These are phyloP conservation scores for Julus scandinavius DNA, from an alignment of 2,888 invertebrate species.

Conservation along the genomic window DNA sequence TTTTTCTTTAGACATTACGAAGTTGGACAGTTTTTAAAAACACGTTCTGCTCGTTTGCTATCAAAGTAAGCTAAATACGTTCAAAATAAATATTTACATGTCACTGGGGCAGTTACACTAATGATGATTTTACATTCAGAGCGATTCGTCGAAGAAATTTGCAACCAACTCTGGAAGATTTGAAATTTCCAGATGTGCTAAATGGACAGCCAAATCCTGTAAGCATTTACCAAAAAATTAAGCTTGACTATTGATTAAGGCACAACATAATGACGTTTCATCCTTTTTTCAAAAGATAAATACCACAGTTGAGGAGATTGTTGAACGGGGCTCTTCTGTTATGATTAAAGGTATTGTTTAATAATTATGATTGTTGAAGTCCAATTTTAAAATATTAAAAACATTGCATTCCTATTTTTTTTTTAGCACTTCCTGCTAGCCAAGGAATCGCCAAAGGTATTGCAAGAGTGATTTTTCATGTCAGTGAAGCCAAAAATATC, in stretches of 20 bases:
- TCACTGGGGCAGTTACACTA: no score
- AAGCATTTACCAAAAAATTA: background rate
- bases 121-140: background rate
- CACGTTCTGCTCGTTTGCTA: conserved; percentile 57
- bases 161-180: background rate
- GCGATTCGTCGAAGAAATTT: background rate
- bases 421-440: conserved; percentile 72
- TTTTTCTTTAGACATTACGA: conserved; percentile 59
- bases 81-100: background rate
- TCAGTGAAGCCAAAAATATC: conserved; percentile 73
- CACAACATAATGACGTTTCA: background rate
- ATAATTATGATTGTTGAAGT: background rate
- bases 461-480: conserved; percentile 77
- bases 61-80: conserved; percentile 50
- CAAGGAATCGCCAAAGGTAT: conserved; percentile 75
- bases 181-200: background rate
- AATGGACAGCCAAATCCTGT: background rate
- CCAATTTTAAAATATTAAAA: no score
- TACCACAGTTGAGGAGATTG: background rate
- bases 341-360: background rate
- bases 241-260: background rate
- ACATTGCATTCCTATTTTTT: background rate
- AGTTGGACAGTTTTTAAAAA: conserved; percentile 57
- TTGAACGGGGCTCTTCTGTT: background rate
- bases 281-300: background rate